These are phyloP conservation scores for Dasyornis broadbenti DNA, from an alignment of 2,113 vertebrate genomes.

Conservation along the genomic window DNA sequence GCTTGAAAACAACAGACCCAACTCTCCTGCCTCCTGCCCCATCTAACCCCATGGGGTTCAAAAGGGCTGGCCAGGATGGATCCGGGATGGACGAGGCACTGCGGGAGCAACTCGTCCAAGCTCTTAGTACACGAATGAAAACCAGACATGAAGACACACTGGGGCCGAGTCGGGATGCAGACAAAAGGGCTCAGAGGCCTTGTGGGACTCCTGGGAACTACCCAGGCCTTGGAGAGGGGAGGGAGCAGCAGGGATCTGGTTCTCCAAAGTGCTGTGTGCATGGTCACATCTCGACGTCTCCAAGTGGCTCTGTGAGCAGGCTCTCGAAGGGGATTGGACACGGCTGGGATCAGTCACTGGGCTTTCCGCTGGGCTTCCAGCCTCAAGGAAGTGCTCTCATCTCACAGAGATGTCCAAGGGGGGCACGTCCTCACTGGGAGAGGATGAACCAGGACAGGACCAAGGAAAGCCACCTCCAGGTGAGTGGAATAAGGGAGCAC, in stretches of 20 bases:
- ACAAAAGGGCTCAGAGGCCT: background rate
- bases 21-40: background rate
- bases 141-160: constrained; percentile 10
- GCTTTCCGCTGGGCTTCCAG: background rate
- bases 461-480: background rate
- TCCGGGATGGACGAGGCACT: background rate
- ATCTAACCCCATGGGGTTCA: background rate
- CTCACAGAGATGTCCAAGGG: background rate
- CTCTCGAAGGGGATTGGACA: background rate
- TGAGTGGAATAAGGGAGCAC: background rate
- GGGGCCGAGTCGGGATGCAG: background rate
- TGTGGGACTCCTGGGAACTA: background rate
- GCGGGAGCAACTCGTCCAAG: background rate
- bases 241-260: constrained; percentile 55
- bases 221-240: constrained; percentile 10
- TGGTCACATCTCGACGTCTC: constrained; percentile 41
- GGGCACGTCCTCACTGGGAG: background rate
- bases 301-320: background rate
- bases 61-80: fast-evolving
- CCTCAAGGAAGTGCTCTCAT: background rate
- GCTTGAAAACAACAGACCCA: background rate
- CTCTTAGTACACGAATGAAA: background rate
- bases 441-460: background rate
- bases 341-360: background rate
- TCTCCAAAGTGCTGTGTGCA: constrained; percentile 65